phyloP scores from a whole-genome alignment of 92 coral and sea anemone genomes.

The Heliopora coerulea region DNA sequence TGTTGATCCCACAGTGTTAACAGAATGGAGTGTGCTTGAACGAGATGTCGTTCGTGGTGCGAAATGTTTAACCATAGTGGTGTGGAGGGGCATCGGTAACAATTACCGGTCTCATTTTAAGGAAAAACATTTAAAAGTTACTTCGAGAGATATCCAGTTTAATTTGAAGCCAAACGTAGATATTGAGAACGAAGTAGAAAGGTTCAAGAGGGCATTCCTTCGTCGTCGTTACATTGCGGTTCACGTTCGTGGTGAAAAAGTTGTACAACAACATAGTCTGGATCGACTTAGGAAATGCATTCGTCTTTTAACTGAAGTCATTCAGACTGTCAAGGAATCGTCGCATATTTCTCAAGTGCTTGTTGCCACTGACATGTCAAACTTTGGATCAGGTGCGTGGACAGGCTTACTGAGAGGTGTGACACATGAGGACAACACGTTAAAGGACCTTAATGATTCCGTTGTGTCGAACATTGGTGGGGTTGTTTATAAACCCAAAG shows the following conservation, averaged over 20 bases:
- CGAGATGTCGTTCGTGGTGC: conserved; percentile 51
- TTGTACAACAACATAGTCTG: conserved; percentile 60
- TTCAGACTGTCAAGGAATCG: conserved; percentile 48
- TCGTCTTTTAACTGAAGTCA: conserved; percentile 50
- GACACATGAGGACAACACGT: neutral
- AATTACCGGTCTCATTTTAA: conserved; percentile 64
- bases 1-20: conserved; percentile 71
- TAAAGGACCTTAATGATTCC: conserved; percentile 50
- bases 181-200: conserved; percentile 48
- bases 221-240: conserved; percentile 64
- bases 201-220: neutral
- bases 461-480: conserved; percentile 44
- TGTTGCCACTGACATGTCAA: conserved; percentile 75
- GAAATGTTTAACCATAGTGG: conserved; percentile 70
- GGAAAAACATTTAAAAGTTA: conserved; percentile 50
- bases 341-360: conserved; percentile 38
- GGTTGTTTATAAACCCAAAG: conserved; percentile 53
- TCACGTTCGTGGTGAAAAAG: conserved; percentile 84
- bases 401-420: conserved; percentile 5
- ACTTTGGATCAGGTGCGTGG: conserved; percentile 81
- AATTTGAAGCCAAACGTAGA: conserved; percentile 56
- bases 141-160: conserved; percentile 63
- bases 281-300: conserved; percentile 64
- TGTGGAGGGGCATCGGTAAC: conserved; percentile 86
- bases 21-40: conserved; percentile 56